phyloP scores from a whole-genome alignment of 2,888 invertebrate genomes.

The Heliconius aoede region DNA sequence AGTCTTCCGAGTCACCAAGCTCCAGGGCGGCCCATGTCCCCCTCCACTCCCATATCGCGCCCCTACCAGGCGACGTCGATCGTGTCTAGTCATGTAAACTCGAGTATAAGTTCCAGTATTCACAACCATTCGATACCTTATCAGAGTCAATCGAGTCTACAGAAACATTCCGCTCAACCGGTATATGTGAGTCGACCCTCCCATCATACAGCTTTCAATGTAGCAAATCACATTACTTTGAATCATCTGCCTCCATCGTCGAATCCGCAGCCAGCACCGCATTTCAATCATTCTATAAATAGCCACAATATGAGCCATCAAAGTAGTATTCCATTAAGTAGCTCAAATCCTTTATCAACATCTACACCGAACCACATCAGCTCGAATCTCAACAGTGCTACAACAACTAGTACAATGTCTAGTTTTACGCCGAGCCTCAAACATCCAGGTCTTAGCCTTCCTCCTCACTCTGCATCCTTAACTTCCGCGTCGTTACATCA shows the following conservation, averaged over 20 bases:
- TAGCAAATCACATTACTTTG: conserved; percentile 76
- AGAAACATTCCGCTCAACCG: conserved; percentile 79
- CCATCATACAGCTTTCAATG: conserved; percentile 74
- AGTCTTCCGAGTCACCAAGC: conserved; percentile 77
- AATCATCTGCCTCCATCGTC: conserved; percentile 82
- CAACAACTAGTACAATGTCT: conserved; percentile 65
- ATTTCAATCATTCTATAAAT: conserved; percentile 66
- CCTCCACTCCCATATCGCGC: conserved; percentile 69
- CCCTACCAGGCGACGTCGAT: conserved; percentile 73
- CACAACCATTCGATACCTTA: conserved; percentile 75
- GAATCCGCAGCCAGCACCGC: conserved; percentile 69
- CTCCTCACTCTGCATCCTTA: conserved; percentile 59
- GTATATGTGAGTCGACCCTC: conserved; percentile 72
- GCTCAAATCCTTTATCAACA: conserved; percentile 60
- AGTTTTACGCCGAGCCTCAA: conserved; percentile 69
- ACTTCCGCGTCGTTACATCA: conserved; percentile 63
- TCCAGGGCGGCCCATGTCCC: conserved; percentile 68
- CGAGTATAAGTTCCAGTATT: conserved; percentile 76
- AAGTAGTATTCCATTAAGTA: conserved; percentile 64
- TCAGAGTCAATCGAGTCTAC: conserved; percentile 77
- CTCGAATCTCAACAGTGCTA: conserved; percentile 61
- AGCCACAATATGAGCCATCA: conserved; percentile 74
- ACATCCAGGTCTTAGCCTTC: conserved; percentile 65
- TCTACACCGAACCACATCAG: conserved; percentile 67
- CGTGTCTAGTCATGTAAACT: conserved; percentile 82